A percentile compares a stretch with the other conserved stretches of the same genome.
These are phyloP conservation scores for Sebastes cheni DNA, from an alignment of 2,797 vertebrate species.

Conservation along the genomic window DNA sequence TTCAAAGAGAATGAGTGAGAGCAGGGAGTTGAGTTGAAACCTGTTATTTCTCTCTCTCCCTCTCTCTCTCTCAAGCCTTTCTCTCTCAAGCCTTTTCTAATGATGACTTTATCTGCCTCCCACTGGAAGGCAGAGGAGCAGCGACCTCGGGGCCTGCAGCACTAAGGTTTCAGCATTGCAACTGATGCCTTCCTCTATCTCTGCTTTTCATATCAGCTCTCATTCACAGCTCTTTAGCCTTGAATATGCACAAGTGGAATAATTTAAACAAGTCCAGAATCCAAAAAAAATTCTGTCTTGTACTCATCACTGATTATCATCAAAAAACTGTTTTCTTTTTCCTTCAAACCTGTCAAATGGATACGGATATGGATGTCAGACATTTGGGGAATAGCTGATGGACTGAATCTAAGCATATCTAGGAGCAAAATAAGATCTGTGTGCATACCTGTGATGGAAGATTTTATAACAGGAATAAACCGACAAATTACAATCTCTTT, in stretches of 20 bases:
- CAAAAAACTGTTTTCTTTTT: conserved; percentile 27
- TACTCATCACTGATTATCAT: conserved; percentile 51
- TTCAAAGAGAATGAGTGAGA: conserved; percentile 80
- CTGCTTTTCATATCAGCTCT: conserved; percentile 63
- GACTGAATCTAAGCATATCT: conserved; percentile 16
- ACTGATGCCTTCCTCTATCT: conserved; percentile 45
- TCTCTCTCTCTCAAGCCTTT: conserved; percentile 21
- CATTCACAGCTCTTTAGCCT: conserved; percentile 68
- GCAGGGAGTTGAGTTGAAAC: conserved; percentile 66
- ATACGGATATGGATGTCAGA: conserved; percentile 33
- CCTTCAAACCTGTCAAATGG: conserved; percentile 46
- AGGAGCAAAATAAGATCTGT: conserved; percentile 12
- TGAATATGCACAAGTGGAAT: conserved; percentile 77
- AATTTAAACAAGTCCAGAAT: conserved; percentile 68
- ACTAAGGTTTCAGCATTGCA: conserved; percentile 53
- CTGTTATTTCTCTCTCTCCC: conserved; percentile 57
- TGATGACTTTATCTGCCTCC: conserved; percentile 79
- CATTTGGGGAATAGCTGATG: conserved; percentile 27
- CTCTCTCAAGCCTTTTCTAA: conserved; percentile 66
- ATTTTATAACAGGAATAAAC: conserved; percentile 14
- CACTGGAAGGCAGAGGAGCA: conserved; percentile 67
- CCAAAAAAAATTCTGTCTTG: conserved; percentile 41
- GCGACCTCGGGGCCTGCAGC: conserved; percentile 58
- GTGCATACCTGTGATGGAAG: conserved; percentile 9
- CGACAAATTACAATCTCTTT: conserved; percentile 24